These are phyloP conservation scores for Drosophila tropicalis DNA, from an alignment of 1,140 invertebrate species.

Conservation along the genomic window DNA sequence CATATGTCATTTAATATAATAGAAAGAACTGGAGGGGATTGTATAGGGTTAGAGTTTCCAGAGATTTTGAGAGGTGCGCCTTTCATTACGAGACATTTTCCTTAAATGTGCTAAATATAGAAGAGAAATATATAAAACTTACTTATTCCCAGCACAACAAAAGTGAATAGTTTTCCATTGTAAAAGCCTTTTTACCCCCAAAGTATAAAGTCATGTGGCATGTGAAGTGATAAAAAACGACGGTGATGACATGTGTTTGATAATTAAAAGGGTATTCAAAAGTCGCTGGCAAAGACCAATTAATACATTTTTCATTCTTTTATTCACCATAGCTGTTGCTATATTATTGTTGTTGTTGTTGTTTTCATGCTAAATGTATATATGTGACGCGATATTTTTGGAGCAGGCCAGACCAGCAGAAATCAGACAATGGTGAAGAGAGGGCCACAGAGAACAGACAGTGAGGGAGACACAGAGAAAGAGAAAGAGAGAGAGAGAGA, in stretches of 20 bases:
- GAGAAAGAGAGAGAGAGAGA: not conserved
- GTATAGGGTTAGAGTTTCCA: too few species aligned
- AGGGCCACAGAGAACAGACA: conserved; percentile 6
- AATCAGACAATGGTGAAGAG: conserved; percentile 3
- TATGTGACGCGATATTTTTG: conserved; percentile 39
- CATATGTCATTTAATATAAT: not conserved
- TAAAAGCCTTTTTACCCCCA: too few species aligned
- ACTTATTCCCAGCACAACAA: too few species aligned
- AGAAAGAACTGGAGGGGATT: too few species aligned
- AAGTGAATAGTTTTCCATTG: too few species aligned
- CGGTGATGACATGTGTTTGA: too few species aligned
- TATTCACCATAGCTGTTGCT: not conserved
- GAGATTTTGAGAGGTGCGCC: too few species aligned
- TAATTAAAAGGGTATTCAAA: not conserved
- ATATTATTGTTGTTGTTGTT: conserved; percentile 46
- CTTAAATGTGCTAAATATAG: too few species aligned
- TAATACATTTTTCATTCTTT: not conserved
- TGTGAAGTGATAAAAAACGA: too few species aligned
- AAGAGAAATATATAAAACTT: too few species aligned
- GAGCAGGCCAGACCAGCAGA: conserved; percentile 6
- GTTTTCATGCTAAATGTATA: conserved; percentile 57
- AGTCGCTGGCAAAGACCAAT: not conserved
- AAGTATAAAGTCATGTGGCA: too few species aligned
- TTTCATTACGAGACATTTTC: too few species aligned
- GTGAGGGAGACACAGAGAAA: not conserved